Conservation (phyloP, 2,113 vertebrate species). For the Aspidoscelis tigris region DNA sequence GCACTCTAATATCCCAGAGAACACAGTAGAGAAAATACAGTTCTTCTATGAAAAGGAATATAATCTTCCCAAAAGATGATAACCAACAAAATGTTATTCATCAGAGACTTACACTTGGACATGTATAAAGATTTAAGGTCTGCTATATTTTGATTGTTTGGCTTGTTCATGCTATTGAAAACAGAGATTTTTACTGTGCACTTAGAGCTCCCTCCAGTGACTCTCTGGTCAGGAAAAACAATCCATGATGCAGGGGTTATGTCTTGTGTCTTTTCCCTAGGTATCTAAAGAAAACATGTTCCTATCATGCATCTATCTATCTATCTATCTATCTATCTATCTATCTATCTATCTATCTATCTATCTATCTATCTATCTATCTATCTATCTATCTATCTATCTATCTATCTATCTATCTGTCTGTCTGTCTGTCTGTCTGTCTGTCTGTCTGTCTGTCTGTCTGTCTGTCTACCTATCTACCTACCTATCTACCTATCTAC, state of each 20-base stretch:
- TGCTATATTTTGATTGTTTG: conserved; percentile 32
- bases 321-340: too few species aligned
- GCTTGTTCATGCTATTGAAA: conserved; percentile 16
- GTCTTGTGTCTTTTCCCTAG: neutral
- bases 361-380: too few species aligned
- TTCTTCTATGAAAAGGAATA: conserved; percentile 15
- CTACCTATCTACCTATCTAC: too few species aligned
- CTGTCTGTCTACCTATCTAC: too few species aligned
- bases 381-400: too few species aligned
- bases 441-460: too few species aligned
- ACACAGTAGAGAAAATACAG: conserved; percentile 54
- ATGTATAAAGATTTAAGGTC: neutral
- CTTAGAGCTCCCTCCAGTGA: conserved; percentile 81
- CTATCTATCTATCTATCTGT: too few species aligned
- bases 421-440: too few species aligned
- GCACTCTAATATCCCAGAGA: conserved; percentile 33
- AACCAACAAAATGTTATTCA: neutral
- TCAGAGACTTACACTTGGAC: conserved; percentile 18
- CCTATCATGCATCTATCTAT: too few species aligned
- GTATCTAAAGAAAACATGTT: neutral
- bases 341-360: too few species aligned
- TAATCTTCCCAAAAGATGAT: too few species aligned
- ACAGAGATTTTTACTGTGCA: conserved; percentile 56
- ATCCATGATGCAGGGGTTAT: neutral
- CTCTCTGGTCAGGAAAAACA: neutral